These are phyloP conservation scores for Cosmorhoe ocellata DNA, from an alignment of 2,888 invertebrate species.

Conservation along the genomic window DNA sequence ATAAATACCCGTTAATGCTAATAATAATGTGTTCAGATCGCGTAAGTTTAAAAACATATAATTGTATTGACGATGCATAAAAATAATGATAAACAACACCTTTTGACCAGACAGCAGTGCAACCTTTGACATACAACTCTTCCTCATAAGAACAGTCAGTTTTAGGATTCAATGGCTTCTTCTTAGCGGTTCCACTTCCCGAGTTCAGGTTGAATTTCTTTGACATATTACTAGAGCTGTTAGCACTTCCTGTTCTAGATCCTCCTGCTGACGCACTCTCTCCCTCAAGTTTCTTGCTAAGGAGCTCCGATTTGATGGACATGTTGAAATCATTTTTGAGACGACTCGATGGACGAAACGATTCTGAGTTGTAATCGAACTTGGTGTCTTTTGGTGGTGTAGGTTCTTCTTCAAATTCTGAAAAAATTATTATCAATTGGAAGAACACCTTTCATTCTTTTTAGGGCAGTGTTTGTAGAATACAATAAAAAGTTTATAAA, in stretches of 20 bases:
- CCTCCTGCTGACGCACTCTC: slow-evolving; percentile 48
- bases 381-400: slow-evolving; percentile 58
- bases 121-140: slow-evolving; percentile 92
- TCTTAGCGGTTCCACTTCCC: slow-evolving; percentile 41
- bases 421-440: background rate
- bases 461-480: no score
- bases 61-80: no score
- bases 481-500: no score
- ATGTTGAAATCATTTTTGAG: slow-evolving; percentile 74
- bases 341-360: slow-evolving; percentile 65
- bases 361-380: slow-evolving; percentile 63
- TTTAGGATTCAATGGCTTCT: slow-evolving; percentile 61
- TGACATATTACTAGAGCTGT: slow-evolving; percentile 74
- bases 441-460: background rate
- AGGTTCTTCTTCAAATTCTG: slow-evolving; percentile 60
- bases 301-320: slow-evolving; percentile 70
- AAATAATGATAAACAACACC: slow-evolving; percentile 54
- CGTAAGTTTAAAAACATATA: no score
- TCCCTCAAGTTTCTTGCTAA: slow-evolving; percentile 57
- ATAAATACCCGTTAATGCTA: no score
- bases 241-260: slow-evolving; percentile 66
- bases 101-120: slow-evolving; percentile 92
- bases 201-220: slow-evolving; percentile 67
- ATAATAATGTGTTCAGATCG: no score
- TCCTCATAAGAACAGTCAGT: slow-evolving; percentile 86